Percentiles rank a stretch among this genome's conserved stretches.
Evolutionary conservation across 2,797 vertebrate genomes (phyloP).

Genomic region (Emydoidea blandingii): DNA sequence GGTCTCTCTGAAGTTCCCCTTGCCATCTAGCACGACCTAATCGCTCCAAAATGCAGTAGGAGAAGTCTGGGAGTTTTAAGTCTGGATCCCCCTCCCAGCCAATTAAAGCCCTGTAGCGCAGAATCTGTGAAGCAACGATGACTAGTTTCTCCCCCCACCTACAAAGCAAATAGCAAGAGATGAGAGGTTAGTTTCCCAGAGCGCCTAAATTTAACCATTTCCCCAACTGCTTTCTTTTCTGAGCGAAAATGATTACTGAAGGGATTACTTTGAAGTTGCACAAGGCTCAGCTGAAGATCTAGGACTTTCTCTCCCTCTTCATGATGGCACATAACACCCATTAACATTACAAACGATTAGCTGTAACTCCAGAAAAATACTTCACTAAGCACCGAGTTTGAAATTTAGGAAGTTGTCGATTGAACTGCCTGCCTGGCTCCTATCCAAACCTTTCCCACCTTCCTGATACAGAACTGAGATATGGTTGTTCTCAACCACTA

Average conservation of each 20-base stretch:
- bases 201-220: background rate
- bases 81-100: slow-evolving; percentile 91
- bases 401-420: background rate
- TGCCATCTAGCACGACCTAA: slow-evolving; percentile 95
- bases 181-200: background rate
- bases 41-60: slow-evolving; percentile 95
- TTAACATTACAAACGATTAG: background rate
- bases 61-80: slow-evolving; percentile 88
- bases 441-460: background rate
- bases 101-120: slow-evolving; percentile 89
- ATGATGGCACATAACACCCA: background rate
- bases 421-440: background rate
- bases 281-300: background rate
- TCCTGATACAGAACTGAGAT: background rate
- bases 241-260: background rate
- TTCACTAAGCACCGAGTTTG: background rate
- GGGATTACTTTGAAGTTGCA: background rate
- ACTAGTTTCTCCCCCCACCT: slow-evolving; percentile 94
- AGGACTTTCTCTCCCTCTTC: background rate
- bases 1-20: slow-evolving; percentile 94
- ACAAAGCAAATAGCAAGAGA: slow-evolving; percentile 22
- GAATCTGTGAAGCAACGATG: slow-evolving; percentile 88
- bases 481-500: background rate
- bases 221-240: background rate
- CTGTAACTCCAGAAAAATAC: background rate